Conservation (phyloP, 2,888 invertebrate species). For the Pycnomerus fuliginosus region DNA sequence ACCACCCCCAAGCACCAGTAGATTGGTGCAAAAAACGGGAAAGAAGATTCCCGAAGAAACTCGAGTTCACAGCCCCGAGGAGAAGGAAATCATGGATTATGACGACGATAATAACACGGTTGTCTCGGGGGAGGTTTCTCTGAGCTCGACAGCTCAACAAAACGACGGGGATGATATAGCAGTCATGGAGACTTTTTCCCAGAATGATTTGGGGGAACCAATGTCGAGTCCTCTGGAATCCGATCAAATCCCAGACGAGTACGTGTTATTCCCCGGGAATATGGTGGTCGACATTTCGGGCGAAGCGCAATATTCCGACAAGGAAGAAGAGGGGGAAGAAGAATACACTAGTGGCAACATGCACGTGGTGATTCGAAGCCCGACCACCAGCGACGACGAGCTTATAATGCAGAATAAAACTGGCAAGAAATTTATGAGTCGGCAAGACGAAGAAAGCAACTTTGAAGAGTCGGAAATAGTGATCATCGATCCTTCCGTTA, state of each 20-base stretch:
- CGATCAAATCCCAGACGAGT: conserved; percentile 61
- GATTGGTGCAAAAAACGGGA: conserved; percentile 11
- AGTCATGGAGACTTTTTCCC: conserved; percentile 59
- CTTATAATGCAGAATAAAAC: conserved; percentile 49
- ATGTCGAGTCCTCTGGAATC: conserved; percentile 63
- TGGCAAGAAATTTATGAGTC: conserved; percentile 46
- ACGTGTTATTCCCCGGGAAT: conserved; percentile 63
- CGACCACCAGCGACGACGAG: conserved; percentile 52
- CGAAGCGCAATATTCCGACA: conserved; percentile 59
- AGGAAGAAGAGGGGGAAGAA: conserved; percentile 48
- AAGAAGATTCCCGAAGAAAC: no score
- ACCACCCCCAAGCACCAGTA: conserved; percentile 47
- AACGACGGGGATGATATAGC: conserved; percentile 61
- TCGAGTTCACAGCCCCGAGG: conserved; percentile 44
- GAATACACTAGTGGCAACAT: conserved; percentile 41
- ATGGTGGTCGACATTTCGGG: conserved; percentile 61
- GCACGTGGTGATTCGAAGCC: conserved; percentile 50
- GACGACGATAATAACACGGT: conserved; percentile 62
- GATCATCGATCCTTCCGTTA: conserved; percentile 60
- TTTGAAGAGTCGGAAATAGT: conserved; percentile 62
- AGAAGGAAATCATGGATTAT: conserved; percentile 60
- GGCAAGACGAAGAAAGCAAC: conserved; percentile 53
- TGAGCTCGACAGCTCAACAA: conserved; percentile 60
- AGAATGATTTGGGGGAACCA: conserved; percentile 58
- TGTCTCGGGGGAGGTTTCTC: conserved; percentile 59